Evolutionary conservation across 2,888 invertebrate species (phyloP).

Genomic region (Trichogramma dendrolimi): DNA sequence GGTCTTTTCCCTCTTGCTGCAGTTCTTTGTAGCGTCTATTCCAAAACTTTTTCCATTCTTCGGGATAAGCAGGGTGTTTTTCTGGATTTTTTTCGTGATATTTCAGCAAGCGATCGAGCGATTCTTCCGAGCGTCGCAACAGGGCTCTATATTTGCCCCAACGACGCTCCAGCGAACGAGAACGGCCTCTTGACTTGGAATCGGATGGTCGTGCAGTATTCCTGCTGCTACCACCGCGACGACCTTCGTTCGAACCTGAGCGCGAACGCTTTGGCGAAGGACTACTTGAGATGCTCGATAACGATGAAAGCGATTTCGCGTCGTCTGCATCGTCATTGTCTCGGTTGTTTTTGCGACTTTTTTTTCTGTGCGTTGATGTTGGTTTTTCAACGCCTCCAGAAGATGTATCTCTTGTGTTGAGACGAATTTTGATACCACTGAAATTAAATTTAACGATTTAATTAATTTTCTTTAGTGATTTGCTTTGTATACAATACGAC

Average conservation of each 20-base stretch:
- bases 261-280: constrained; percentile 48
- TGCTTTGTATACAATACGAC: too few relatives aligned
- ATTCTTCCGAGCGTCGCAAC: constrained; percentile 54
- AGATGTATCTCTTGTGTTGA: not conserved
- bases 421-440: constrained; percentile 47
- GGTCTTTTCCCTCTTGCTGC: constrained; percentile 70
- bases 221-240: constrained; percentile 22
- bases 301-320: constrained; percentile 54
- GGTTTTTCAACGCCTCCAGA: too few relatives aligned
- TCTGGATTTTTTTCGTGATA: constrained; percentile 82
- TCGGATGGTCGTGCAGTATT: constrained; percentile 44
- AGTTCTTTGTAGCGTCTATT: constrained; percentile 76
- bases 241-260: constrained; percentile 38
- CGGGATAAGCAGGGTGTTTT: constrained; percentile 81
- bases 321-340: constrained; percentile 38
- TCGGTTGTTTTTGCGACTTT: not conserved
- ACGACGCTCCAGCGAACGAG: constrained; percentile 51
- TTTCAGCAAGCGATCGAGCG: constrained; percentile 63
- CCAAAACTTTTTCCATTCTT: constrained; percentile 90
- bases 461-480: not conserved
- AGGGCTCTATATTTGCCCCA: constrained; percentile 56
- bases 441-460: constrained; percentile 18
- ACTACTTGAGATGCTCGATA: constrained; percentile 56
- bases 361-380: not conserved
- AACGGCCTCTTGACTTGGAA: constrained; percentile 39